phyloP scores from a whole-genome alignment of 2,888 invertebrate genomes.

The Itoplectis maculator region DNA sequence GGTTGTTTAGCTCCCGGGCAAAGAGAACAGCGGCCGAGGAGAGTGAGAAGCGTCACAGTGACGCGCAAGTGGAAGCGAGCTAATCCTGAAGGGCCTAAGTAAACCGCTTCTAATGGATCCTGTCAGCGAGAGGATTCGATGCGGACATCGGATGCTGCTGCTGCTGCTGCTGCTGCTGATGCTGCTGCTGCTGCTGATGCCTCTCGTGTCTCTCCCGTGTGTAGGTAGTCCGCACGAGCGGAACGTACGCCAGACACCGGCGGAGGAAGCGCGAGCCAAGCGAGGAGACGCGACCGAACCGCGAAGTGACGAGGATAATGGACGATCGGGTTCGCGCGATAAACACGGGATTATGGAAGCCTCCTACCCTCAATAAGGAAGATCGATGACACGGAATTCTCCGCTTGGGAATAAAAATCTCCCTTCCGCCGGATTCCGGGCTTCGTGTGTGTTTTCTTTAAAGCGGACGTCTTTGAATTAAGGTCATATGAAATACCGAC shows the following conservation, averaged over 20 bases:
- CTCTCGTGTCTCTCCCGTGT: background rate
- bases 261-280: constrained; percentile 21
- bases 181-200: no score
- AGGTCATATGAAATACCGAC: no score
- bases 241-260: background rate
- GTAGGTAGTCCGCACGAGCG: constrained; percentile 38
- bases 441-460: background rate
- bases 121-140: constrained; percentile 75
- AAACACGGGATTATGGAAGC: constrained; percentile 69
- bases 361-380: constrained; percentile 37
- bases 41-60: constrained; percentile 48
- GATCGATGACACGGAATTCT: constrained; percentile 61
- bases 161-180: constrained; percentile 37
- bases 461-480: background rate
- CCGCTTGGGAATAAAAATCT: constrained; percentile 20
- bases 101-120: constrained; percentile 81
- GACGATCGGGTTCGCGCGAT: constrained; percentile 74
- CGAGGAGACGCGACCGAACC: constrained; percentile 55
- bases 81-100: constrained; percentile 79
- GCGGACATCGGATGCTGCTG: constrained; percentile 66
- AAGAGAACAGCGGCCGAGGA: constrained; percentile 40
- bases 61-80: constrained; percentile 63
- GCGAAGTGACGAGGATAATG: constrained; percentile 74
- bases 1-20: constrained; percentile 43
- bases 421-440: background rate